A percentile compares a stretch with the other conserved stretches of the same genome.
phyloP scores from a whole-genome alignment of 2,797 vertebrate genomes.

The Characodon lateralis region DNA sequence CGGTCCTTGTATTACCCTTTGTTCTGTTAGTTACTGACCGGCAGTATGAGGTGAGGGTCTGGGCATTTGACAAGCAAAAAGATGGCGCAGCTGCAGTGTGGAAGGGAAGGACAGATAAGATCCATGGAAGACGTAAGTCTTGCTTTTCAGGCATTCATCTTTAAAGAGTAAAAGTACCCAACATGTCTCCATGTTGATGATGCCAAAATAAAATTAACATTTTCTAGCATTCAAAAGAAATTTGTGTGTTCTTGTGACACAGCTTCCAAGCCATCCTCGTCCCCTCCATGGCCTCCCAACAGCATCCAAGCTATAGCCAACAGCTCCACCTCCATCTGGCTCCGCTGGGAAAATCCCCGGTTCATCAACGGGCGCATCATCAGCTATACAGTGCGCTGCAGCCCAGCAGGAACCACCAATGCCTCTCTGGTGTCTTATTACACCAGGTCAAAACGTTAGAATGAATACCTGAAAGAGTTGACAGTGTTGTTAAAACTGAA shows the following conservation, averaged over 20 bases:
- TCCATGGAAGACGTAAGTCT: conserved; percentile 77
- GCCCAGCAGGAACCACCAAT: conserved; percentile 90
- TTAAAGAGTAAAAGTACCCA: neutral
- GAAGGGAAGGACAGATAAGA: conserved; percentile 93
- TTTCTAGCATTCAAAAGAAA: neutral
- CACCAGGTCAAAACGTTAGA: conserved; percentile 84
- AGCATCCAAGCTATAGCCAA: conserved; percentile 90
- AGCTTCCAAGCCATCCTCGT: conserved; percentile 62
- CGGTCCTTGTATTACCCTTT: neutral
- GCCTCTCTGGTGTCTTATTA: conserved; percentile 94
- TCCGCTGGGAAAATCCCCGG: conserved; percentile 93
- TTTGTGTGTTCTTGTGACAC: conserved; percentile 23
- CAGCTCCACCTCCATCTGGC: conserved; percentile 94
- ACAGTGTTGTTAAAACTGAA: neutral
- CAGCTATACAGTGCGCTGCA: conserved; percentile 96
- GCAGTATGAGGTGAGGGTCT: conserved; percentile 93
- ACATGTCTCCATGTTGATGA: neutral
- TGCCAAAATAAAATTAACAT: neutral
- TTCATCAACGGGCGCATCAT: conserved; percentile 92
- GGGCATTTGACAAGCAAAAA: conserved; percentile 91
- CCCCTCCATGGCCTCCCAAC: conserved; percentile 89
- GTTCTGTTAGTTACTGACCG: conserved; percentile 83
- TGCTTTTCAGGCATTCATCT: neutral
- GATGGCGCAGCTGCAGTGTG: conserved; percentile 91
- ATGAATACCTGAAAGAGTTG: neutral